Evolutionary conservation across 2,888 invertebrate species (phyloP).

Genomic region (Craniophora ligustri): DNA sequence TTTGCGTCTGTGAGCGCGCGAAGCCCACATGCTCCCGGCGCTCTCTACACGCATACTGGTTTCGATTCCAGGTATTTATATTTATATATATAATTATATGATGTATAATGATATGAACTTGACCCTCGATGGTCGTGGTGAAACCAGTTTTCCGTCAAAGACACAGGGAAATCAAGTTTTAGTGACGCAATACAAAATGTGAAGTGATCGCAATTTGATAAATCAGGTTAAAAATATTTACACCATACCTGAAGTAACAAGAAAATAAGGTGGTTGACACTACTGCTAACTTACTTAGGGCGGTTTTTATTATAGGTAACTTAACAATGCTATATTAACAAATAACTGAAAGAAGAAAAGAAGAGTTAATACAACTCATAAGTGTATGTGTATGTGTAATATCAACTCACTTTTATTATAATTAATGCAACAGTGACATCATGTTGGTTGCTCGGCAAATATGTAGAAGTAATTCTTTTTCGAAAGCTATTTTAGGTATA

Average conservation of each 20-base stretch:
- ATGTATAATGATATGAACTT: slow-evolving; percentile 5
- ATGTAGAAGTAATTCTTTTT: too few species aligned
- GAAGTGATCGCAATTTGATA: slow-evolving; percentile 4
- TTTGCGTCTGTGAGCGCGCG: slow-evolving; percentile 13
- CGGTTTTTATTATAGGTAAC: neutral
- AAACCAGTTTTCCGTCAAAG: neutral
- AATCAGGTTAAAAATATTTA: slow-evolving; percentile 12
- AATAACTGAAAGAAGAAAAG: too few species aligned
- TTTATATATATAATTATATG: slow-evolving; percentile 15
- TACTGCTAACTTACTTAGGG: neutral
- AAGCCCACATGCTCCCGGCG: slow-evolving; percentile 51
- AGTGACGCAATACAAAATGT: neutral
- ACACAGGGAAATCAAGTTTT: neutral
- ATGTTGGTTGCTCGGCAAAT: too few species aligned
- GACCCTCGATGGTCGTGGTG: neutral
- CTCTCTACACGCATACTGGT: slow-evolving; percentile 43
- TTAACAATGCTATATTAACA: neutral
- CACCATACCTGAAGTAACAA: slow-evolving; percentile 13
- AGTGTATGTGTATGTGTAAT: too few species aligned
- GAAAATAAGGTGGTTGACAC: neutral
- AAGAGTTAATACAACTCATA: too few species aligned
- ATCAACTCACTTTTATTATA: too few species aligned
- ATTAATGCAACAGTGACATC: too few species aligned
- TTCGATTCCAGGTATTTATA: slow-evolving; percentile 9
- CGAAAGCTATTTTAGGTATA: too few species aligned